Evolutionary conservation across 2,113 vertebrate genomes (phyloP).

Genomic region (Jaculus jaculus): DNA sequence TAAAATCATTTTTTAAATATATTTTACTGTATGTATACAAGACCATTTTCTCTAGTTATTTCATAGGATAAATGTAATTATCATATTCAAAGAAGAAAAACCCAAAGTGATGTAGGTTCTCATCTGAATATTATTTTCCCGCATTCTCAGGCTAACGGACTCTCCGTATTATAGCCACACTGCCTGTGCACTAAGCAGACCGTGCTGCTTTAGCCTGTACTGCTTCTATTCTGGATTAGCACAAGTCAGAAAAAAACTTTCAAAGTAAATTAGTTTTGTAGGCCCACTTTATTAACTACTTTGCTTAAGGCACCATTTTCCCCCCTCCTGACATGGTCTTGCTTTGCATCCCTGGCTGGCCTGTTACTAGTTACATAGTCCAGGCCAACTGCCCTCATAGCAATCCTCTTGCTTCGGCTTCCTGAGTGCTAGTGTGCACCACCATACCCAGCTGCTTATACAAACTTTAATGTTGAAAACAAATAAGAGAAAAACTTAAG

Average conservation of each 20-base stretch:
- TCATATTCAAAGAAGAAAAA: background rate
- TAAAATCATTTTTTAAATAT: background rate
- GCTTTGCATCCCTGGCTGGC: background rate
- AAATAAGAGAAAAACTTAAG: background rate
- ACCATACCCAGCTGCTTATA: background rate
- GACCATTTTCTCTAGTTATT: constrained; percentile 7
- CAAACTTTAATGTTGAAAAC: background rate
- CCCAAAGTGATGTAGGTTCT: background rate
- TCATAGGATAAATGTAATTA: background rate
- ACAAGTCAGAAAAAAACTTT: background rate
- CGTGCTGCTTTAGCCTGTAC: background rate
- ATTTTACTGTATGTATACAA: background rate
- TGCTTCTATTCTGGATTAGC: constrained; percentile 27
- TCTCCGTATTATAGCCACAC: background rate
- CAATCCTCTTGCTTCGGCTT: background rate
- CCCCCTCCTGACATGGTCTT: too few relatives aligned
- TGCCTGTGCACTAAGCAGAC: background rate
- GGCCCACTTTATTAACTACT: background rate
- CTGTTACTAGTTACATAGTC: background rate
- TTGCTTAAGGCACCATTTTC: background rate
- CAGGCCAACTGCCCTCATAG: background rate
- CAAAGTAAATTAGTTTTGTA: constrained; percentile 13
- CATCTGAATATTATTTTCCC: background rate
- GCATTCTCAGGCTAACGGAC: background rate
- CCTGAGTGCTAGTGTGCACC: background rate